Base-by-base conservation (phyloP, 2,888 invertebrate genomes). In the Stenchaetothrips biformis region DNA sequence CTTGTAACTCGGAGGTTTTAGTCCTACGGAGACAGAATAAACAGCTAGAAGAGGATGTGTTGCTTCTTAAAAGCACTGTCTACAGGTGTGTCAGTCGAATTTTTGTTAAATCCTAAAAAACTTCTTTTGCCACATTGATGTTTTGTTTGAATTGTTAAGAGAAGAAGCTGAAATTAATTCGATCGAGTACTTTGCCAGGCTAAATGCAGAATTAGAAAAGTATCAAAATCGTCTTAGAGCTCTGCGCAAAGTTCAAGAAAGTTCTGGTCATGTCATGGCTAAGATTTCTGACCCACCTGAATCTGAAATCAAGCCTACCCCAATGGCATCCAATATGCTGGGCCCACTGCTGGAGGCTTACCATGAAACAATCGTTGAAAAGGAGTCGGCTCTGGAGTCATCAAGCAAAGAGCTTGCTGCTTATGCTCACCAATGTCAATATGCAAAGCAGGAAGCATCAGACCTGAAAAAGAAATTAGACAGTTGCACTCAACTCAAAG, bases 321-420 rank as follows among this genome's bases (percentile, higher is more conserved):
- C 67, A 8, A 74, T 74, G 67, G 21, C 67, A 25, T 74, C 67
- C 25, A 74, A 86, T 80, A 86, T 88, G 82, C 78, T 88, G 86
- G 90, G 89, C 0, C 95, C 95, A 0, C 87, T 95, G 7, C 88
- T 95, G 82, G 92, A 93, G 84, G 93, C 94, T 0, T 95, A 94
- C 84, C 92, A 94, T 86, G 94, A 94, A 85, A 92, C 92, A 82
- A 86, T 95, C 0, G 89, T 89, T 83, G 95, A 95, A 84, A 95
- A 95, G 85, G 92, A 93, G 25, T 21, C 21, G 0, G 67, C 67
- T 25, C 25, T 74, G 7, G 67, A 74, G 11, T 74, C 67, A 9
- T 74, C 67, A 11, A 74, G 11, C 25, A 21, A 8, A 21, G 67
- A 74, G 25, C 67, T 74, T 74, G 67, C 67, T 25, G 8, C 21